Evolutionary conservation across 2,113 vertebrate genomes (phyloP).

Genomic region (Himantopus leucocephalus): DNA sequence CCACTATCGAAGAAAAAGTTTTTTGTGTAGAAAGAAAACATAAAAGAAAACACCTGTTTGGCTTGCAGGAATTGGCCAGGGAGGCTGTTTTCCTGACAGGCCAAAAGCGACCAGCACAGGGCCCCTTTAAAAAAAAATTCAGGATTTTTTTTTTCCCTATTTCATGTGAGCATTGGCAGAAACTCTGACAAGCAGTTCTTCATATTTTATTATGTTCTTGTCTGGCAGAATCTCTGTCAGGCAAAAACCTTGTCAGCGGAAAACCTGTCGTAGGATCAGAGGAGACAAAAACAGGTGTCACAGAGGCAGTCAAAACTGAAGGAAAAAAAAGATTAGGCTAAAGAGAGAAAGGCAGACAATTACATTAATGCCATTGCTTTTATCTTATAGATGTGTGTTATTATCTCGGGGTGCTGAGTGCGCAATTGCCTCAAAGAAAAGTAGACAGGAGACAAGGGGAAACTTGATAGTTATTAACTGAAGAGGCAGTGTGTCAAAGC

Average conservation of each 20-base stretch:
- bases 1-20: not conserved
- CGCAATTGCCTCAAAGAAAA: constrained; percentile 85
- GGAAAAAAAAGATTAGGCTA: constrained; percentile 85
- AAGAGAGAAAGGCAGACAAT: constrained; percentile 88
- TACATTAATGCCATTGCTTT: constrained; percentile 90
- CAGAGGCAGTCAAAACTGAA: constrained; percentile 89
- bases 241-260: constrained; percentile 91
- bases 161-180: constrained; percentile 88
- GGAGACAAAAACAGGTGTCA: constrained; percentile 96
- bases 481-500: constrained; percentile 84
- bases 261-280: constrained; percentile 86
- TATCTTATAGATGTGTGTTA: constrained; percentile 90
- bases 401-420: constrained; percentile 88
- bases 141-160: constrained; percentile 72
- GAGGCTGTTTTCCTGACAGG: constrained; percentile 53
- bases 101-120: constrained; percentile 77
- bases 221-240: constrained; percentile 91
- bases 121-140: constrained; percentile 77
- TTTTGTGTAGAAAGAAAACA: constrained; percentile 43
- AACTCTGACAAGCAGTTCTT: constrained; percentile 94
- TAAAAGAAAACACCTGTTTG: constrained; percentile 88
- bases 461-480: constrained; percentile 89
- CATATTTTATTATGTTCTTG: constrained; percentile 97
- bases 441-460: constrained; percentile 84
- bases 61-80: constrained; percentile 69